Conservation (phyloP, 2,113 vertebrate genomes). For the Camelus bactrianus region DNA sequence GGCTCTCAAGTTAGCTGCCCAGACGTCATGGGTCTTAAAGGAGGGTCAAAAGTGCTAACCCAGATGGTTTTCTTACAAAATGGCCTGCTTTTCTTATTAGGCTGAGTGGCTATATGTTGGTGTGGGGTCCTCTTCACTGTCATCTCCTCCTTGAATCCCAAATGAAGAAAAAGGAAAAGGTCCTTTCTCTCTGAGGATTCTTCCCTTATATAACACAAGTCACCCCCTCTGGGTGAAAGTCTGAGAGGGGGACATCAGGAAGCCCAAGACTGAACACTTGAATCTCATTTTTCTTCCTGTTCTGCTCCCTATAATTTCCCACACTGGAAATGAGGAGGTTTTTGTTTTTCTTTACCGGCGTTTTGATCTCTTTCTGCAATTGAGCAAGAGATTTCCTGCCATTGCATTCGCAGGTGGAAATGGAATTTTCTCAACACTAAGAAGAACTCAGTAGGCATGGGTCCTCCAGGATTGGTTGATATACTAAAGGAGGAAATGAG, state of each 20-base stretch:
- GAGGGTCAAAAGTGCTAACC: neutral
- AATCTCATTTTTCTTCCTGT: neutral
- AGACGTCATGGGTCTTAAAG: neutral
- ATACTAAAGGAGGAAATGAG: slow-evolving; percentile 43
- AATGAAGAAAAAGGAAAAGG: neutral
- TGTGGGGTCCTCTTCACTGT: neutral
- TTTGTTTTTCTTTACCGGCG: neutral
- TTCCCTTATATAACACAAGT: neutral
- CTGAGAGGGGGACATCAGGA: neutral
- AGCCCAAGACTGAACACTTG: neutral
- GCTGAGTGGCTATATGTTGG: neutral
- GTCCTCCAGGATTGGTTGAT: neutral
- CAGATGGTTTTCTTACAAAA: neutral
- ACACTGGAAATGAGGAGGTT: neutral
- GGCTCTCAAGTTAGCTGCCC: neutral
- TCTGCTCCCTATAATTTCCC: neutral
- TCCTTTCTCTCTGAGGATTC: neutral
- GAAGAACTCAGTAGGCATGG: neutral
- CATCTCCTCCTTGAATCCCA: neutral
- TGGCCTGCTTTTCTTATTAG: neutral
- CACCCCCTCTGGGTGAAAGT: neutral
- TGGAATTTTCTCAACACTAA: neutral
- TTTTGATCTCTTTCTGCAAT: neutral
- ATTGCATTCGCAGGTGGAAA: neutral
- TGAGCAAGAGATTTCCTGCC: neutral